Conservation (phyloP, 2,797 vertebrate species). For the Diplodus puntazzo region DNA sequence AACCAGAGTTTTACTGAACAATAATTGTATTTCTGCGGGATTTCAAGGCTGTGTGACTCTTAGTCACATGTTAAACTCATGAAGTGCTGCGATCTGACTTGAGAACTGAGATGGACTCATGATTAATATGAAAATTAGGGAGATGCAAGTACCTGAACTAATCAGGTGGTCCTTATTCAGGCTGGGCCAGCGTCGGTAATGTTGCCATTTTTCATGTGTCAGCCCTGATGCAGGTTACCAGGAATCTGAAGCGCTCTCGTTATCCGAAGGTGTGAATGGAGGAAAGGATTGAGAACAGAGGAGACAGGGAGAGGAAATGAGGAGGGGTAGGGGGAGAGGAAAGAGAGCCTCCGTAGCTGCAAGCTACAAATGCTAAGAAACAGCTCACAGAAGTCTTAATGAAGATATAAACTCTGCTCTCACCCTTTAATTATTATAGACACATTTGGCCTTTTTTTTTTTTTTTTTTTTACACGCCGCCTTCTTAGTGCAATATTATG, state of each 20-base stretch:
- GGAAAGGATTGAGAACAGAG: slow-evolving; percentile 24
- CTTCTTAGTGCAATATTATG: slow-evolving; percentile 78
- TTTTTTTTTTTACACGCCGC: slow-evolving; percentile 61
- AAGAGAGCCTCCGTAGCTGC: slow-evolving; percentile 46
- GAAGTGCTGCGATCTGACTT: slow-evolving; percentile 86
- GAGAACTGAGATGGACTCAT: slow-evolving; percentile 89
- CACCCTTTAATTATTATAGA: slow-evolving; percentile 81
- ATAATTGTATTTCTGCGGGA: slow-evolving; percentile 87
- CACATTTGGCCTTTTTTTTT: slow-evolving; percentile 75
- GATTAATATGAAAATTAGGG: slow-evolving; percentile 99
- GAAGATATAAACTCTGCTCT: slow-evolving; percentile 74
- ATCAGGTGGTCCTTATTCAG: slow-evolving; percentile 97
- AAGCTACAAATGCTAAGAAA: slow-evolving; percentile 55
- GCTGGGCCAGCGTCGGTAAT: slow-evolving; percentile 92
- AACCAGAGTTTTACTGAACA: slow-evolving; percentile 78
- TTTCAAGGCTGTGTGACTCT: slow-evolving; percentile 89
- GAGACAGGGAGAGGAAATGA: slow-evolving; percentile 41
- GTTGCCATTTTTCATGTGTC: slow-evolving; percentile 98
- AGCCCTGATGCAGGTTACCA: slow-evolving; percentile 90
- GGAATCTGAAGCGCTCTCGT: slow-evolving; percentile 86
- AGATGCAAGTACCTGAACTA: slow-evolving; percentile 97
- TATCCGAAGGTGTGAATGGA: slow-evolving; percentile 86
- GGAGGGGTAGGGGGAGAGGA: slow-evolving; percentile 31
- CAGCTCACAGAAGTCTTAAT: slow-evolving; percentile 66
- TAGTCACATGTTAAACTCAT: slow-evolving; percentile 90